Evolutionary conservation across 2,888 invertebrate genomes (phyloP), one percentile per base, ranked within the genome.

Genomic region (Drosophila quinaria): DNA sequence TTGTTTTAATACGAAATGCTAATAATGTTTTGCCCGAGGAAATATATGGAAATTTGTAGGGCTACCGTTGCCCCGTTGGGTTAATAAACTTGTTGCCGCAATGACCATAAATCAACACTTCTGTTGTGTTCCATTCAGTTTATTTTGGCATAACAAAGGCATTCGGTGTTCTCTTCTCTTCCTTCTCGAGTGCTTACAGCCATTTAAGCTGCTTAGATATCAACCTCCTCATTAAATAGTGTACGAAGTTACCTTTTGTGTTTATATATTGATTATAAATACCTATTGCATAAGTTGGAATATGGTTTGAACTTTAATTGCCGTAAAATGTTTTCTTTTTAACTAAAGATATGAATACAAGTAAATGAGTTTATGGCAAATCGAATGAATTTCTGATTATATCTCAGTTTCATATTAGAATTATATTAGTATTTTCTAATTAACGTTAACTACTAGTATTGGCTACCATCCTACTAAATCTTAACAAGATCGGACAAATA

Each of bases 81-180:
- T 88, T 79, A 82, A 82, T 82, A 88, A 83, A 86, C 89, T 88
- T 83, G 82, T 67, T 70, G 71, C 65, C 60, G 22, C 56, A 58
- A 58, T 54, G 68, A 66, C 62, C 62, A 82, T 70, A 88, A 82
- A 88, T 86, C 88, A 86, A 75, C 67, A 70, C 75, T 70, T 85
- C 70, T 79, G 25, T 66, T 72, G 64, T 73, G 70, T 72, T 70
- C 58, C 49, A 82, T 80, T 78, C 60, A 56, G 15, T 42, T 44
- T 25, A 54, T 62, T 39, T 29, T 51, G 51, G 50, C 52, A 42
- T 50, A 70, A 78, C 87, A 77, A 74, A 70, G 46, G 64, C 64
- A 41, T 59, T 63, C 59, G 22, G 3, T 39, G 50, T 66, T 66
- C 52, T 64, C 52, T 64, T 46, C 56, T 66, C 31, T 8, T 35